Conservation (phyloP, 2,113 vertebrate genomes). For the Heptranchias perlo region DNA sequence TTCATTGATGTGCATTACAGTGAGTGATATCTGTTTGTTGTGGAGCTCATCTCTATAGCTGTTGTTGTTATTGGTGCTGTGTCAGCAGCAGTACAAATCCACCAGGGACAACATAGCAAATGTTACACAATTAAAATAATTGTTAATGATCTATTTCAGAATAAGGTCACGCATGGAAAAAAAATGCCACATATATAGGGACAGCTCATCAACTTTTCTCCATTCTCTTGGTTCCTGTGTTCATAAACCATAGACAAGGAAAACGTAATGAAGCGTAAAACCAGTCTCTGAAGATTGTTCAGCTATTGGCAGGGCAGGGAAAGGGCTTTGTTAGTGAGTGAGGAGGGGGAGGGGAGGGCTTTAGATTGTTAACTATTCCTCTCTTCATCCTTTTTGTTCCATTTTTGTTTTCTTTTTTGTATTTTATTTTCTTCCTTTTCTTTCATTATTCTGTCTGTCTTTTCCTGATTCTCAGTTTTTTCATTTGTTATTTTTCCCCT, state of each 20-base stretch:
- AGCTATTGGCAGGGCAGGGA: too few species aligned
- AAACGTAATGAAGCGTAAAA: neutral
- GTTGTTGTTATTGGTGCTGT: too few species aligned
- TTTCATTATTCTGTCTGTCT: neutral
- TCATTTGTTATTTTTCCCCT: neutral
- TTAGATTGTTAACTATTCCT: neutral
- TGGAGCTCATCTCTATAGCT: neutral
- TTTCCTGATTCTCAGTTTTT: neutral
- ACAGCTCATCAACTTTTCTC: neutral
- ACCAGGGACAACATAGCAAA: neutral
- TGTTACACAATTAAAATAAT: neutral
- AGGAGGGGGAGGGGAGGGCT: neutral
- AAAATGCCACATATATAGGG: neutral
- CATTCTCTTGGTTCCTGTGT: neutral
- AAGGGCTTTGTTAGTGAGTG: neutral
- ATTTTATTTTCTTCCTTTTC: neutral
- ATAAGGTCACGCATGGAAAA: neutral
- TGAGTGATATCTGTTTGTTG: neutral
- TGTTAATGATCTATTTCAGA: neutral
- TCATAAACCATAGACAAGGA: neutral
- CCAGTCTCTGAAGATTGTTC: neutral
- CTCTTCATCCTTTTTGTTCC: neutral
- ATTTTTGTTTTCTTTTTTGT: neutral
- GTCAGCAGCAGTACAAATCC: neutral
- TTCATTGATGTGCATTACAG: neutral